Percentiles rank a stretch among this genome's conserved stretches.
Evolutionary conservation across 2,888 invertebrate genomes (phyloP).

Genomic region (Pegoplata infirma): DNA sequence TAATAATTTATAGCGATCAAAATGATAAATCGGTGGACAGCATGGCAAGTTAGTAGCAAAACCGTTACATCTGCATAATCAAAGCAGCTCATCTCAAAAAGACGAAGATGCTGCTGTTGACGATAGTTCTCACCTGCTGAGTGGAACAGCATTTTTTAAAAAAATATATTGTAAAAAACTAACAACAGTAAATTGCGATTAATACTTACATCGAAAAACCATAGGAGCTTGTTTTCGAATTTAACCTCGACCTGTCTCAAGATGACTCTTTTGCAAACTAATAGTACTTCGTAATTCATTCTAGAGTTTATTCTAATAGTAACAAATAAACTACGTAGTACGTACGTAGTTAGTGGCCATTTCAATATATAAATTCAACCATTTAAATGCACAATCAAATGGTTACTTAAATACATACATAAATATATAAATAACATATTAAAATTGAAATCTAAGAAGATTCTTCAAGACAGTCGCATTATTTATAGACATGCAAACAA

Average conservation of each 20-base stretch:
- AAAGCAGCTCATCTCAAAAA: slow-evolving; percentile 53
- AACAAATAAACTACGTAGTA: background rate
- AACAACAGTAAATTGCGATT: slow-evolving; percentile 2
- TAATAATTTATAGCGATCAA: slow-evolving; percentile 61
- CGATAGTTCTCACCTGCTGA: slow-evolving; percentile 37
- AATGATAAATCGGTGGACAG: slow-evolving; percentile 62
- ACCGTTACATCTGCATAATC: slow-evolving; percentile 55
- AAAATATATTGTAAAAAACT: slow-evolving; percentile 17
- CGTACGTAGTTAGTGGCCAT: no score
- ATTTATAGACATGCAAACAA: slow-evolving; percentile 74
- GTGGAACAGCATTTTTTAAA: background rate
- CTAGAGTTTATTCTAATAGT: background rate
- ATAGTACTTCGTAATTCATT: slow-evolving; percentile 32
- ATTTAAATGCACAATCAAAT: slow-evolving; percentile 14
- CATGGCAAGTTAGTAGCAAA: slow-evolving; percentile 34
- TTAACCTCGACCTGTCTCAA: slow-evolving; percentile 75
- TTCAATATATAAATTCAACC: slow-evolving; percentile 20
- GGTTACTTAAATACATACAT: background rate
- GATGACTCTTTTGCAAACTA: slow-evolving; percentile 61
- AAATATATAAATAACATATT: slow-evolving; percentile 24
- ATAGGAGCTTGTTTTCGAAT: slow-evolving; percentile 56
- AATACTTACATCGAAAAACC: slow-evolving; percentile 36
- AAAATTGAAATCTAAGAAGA: slow-evolving; percentile 66
- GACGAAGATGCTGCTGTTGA: no score
- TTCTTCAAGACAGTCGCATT: slow-evolving; percentile 68